These are phyloP conservation scores for Sebastes taczanowskii DNA, from an alignment of 2,797 vertebrate genomes.

Conservation along the genomic window DNA sequence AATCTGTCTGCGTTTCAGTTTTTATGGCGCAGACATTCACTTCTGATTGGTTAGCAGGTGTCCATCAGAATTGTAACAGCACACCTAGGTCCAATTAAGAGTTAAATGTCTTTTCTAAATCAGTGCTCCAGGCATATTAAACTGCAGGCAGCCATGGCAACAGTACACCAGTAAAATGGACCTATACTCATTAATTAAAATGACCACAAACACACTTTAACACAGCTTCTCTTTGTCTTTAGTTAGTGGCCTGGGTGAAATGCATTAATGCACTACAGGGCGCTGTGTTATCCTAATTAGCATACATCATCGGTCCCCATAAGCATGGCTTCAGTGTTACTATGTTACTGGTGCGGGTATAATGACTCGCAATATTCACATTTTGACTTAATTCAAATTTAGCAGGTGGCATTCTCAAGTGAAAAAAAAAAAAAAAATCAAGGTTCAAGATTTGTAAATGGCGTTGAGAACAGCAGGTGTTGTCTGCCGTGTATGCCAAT, in stretches of 20 bases:
- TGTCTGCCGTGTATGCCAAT: neutral
- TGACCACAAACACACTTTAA: neutral
- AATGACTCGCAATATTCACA: neutral
- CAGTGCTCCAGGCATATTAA: neutral
- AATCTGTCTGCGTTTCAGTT: neutral
- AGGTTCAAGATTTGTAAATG: neutral
- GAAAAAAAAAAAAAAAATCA: neutral
- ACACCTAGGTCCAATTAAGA: neutral
- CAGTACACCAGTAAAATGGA: neutral
- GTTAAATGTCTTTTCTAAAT: neutral
- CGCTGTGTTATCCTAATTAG: neutral
- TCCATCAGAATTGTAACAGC: neutral
- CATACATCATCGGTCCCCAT: neutral
- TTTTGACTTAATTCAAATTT: neutral
- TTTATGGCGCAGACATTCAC: neutral
- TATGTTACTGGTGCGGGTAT: fast-evolving
- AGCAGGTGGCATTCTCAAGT: neutral
- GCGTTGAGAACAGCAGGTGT: neutral
- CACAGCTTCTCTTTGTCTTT: neutral
- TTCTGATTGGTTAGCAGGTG: neutral
- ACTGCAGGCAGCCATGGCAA: neutral
- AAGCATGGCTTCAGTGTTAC: neutral
- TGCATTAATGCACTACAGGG: neutral
- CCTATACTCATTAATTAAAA: neutral
- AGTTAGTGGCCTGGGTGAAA: neutral